Base-by-base conservation (phyloP, 2,797 vertebrate genomes). In the Botia kubotai region DNA sequence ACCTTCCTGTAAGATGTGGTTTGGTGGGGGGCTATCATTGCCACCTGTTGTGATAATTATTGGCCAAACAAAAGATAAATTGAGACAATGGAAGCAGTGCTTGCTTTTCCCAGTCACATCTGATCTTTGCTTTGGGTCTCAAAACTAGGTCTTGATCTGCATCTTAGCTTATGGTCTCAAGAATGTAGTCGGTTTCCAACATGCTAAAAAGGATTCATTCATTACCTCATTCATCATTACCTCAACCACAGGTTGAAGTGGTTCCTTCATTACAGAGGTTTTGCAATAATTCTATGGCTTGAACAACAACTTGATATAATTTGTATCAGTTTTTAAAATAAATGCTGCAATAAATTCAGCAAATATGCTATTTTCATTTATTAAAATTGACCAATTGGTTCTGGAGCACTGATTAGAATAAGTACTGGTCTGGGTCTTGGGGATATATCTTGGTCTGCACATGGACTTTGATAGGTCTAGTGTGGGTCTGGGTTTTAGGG, bases 31-130 rank as follows among this genome's bases (percentile, higher is more conserved):
- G 79, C 83, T 84, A 85, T 88, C 86, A 86, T 83, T 87, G 84
- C 90, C 94, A 94, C 91, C 92, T 94, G 91, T 90, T 91, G 90
- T 79, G 88, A 85, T 87, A 90, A 93, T 91, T 91, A 90, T 86
- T 83, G 82, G 81, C 85, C 80, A 79, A 88, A 92, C 87, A 92
- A 92, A 91, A 74, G 63, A 71, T 79, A 67, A 87, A 70, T 13
- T 39, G 72, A 58, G 73, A 75, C 48, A 60, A 72, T 69, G 53
- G 58, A 58, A 69, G 69, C 57, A 33, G 75, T 60, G 68, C 53
- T 39, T 65, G 16, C 43, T 71, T 90, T 84, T 62, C 74, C 73
- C 68, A 69, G 23, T 87, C 78, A 65, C 73, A 72, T 87, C 83
- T 82, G 71, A 83, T 81, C 75, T 80, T 63, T 4, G 43, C 50